These are phyloP conservation scores for Bos javanicus DNA, from an alignment of 2,113 vertebrate species.

Conservation along the genomic window DNA sequence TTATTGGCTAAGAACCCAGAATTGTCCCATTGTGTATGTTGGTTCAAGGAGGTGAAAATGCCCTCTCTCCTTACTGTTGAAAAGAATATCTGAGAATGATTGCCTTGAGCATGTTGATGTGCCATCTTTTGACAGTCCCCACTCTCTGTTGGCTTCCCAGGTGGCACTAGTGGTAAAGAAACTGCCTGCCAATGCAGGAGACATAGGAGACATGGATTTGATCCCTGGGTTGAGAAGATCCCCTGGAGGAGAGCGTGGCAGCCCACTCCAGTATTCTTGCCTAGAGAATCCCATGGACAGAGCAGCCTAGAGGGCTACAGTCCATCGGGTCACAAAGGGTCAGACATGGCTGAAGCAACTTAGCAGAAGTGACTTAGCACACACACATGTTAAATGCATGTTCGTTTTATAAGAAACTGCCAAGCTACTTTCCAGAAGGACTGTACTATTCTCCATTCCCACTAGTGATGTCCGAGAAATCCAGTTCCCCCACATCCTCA, in stretches of 20 bases:
- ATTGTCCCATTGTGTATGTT: background rate
- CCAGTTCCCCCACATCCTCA: background rate
- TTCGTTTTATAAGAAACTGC: background rate
- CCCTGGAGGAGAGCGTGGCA: background rate
- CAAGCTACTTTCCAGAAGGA: background rate
- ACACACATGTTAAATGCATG: background rate
- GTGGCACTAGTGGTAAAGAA: background rate
- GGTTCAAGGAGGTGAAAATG: constrained; percentile 42
- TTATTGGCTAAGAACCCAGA: background rate
- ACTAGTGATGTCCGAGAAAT: background rate
- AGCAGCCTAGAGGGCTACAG: background rate
- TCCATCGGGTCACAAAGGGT: background rate
- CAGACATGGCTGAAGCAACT: background rate
- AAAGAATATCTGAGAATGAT: background rate
- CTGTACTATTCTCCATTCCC: background rate
- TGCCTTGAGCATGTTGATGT: constrained; percentile 27
- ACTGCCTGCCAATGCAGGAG: background rate
- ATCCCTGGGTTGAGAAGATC: background rate
- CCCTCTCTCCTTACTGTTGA: background rate
- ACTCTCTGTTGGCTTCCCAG: background rate
- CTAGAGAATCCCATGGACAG: background rate
- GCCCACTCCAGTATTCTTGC: background rate
- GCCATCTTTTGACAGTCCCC: background rate
- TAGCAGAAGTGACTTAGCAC: background rate
- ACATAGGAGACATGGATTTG: background rate